phyloP scores from a whole-genome alignment of 2,888 invertebrate species.

The Phoenoteleia sp. region DNA sequence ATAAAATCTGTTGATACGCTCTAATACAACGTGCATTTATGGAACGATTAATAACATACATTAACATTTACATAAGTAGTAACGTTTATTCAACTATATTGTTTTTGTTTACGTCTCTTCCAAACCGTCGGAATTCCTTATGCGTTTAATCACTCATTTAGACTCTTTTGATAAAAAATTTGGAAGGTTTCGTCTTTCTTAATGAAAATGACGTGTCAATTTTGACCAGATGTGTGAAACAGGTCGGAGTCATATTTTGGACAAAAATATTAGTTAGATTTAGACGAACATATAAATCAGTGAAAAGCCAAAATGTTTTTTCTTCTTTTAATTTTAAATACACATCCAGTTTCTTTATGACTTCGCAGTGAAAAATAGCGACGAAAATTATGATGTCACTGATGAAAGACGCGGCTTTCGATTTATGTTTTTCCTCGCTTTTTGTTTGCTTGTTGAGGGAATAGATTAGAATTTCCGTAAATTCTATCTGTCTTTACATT shows the following conservation, averaged over 20 bases:
- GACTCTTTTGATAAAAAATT: conserved; percentile 10
- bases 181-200: not conserved
- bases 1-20: no score
- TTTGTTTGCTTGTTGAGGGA: no score
- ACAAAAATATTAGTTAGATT: conserved; percentile 30
- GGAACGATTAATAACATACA: no score
- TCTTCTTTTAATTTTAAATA: conserved; percentile 33
- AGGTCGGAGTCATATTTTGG: conserved; percentile 22
- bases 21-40: no score
- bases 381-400: not conserved
- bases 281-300: conserved; percentile 5
- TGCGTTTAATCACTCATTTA: not conserved
- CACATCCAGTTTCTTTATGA: conserved; percentile 12
- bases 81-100: no score
- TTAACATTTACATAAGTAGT: no score
- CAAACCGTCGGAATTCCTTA: no score
- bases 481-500: no score
- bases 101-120: no score
- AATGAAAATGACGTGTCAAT: conserved; percentile 22
- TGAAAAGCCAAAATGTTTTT: conserved; percentile 27
- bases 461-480: no score
- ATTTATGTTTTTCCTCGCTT: not conserved
- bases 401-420: conserved; percentile 4
- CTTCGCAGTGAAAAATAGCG: not conserved
- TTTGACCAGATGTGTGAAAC: conserved; percentile 40